Base-by-base conservation (phyloP, 2,888 invertebrate genomes). In the Xestoiulus laeticollis region DNA sequence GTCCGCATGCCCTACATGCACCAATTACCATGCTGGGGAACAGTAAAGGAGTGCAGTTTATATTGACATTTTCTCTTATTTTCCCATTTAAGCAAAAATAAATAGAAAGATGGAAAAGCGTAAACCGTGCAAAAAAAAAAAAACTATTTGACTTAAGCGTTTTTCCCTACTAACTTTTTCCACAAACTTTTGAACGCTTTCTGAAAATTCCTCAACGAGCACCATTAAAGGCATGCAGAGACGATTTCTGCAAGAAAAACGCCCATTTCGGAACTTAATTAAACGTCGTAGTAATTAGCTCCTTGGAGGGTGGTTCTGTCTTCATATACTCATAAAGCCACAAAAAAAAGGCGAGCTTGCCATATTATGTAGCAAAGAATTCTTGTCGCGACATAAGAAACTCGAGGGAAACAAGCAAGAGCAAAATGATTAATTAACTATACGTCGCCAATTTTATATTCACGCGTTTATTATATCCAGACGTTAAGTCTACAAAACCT, bases 41-140 rank as follows among this genome's bases (percentile, higher is more conserved):
- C 10, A 78, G 78, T 78, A 78, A 78, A 78, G 30, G 10, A 68
- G 59, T 30, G 78, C 30, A 78, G 78, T 78, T 78, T 14, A 14
- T 78, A 30, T 78, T 78, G 78, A 78, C 78, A 78, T 78, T 78
- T 78, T 78, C 78, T 78, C 78, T 78, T 78, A 78, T 78, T 78
- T 78, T 26, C 78, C 78, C 78, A 78, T 78, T 78, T 78, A 78
- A 26, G 14, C 78, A 22, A 78, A n/a, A 78, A 30, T 26, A 30
- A 78, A 78, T 68, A 78, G 30, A 78, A 78, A 30, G 30, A 78
- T 10, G 22, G 30, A 30, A 59, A 59, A 59, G 19, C 16, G n/a
- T 19, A n/a, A 59, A 59, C 59, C 6, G 22, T 22, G 4, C 22
- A 22, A 59, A 38, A 38, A 38, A 38, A 38, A 38, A 38, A 78